Evolutionary conservation across 2,797 vertebrate species (phyloP).

Genomic region (Crax fasciolata): DNA sequence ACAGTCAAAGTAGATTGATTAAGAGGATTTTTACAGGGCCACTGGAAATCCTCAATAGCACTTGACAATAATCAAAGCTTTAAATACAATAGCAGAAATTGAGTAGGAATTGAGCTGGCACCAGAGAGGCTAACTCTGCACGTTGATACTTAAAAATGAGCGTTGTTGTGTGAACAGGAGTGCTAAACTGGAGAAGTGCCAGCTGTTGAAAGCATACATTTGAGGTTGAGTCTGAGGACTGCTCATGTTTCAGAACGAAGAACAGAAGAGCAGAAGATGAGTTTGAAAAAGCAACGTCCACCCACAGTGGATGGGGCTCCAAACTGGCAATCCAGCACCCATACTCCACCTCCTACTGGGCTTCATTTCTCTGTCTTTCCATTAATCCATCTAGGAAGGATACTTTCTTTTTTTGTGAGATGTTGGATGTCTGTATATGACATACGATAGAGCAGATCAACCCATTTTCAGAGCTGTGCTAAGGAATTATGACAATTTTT

Average conservation of each 20-base stretch:
- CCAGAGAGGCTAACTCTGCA: constrained; percentile 76
- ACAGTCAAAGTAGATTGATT: constrained; percentile 42
- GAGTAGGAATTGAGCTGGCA: constrained; percentile 78
- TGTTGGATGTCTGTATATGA: accelerated
- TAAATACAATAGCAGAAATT: constrained; percentile 72
- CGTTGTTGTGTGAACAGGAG: constrained; percentile 75
- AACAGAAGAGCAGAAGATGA: neutral
- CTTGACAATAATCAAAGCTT: constrained; percentile 77
- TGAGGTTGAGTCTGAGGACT: constrained; percentile 23
- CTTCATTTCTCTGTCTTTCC: neutral
- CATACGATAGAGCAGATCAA: neutral
- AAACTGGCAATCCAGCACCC: neutral
- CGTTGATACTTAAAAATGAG: constrained; percentile 81
- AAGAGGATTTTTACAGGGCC: constrained; percentile 68
- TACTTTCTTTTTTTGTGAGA: neutral
- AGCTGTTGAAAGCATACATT: constrained; percentile 69
- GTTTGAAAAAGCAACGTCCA: neutral
- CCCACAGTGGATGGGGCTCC: neutral
- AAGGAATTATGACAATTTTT: constrained; percentile 38
- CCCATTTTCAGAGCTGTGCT: neutral
- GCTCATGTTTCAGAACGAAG: neutral
- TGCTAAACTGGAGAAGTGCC: constrained; percentile 78
- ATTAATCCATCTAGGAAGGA: neutral
- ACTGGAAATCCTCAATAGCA: constrained; percentile 50
- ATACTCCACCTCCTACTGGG: neutral